Conservation (phyloP, 2,113 vertebrate genomes). For the Terrapene triunguis region DNA sequence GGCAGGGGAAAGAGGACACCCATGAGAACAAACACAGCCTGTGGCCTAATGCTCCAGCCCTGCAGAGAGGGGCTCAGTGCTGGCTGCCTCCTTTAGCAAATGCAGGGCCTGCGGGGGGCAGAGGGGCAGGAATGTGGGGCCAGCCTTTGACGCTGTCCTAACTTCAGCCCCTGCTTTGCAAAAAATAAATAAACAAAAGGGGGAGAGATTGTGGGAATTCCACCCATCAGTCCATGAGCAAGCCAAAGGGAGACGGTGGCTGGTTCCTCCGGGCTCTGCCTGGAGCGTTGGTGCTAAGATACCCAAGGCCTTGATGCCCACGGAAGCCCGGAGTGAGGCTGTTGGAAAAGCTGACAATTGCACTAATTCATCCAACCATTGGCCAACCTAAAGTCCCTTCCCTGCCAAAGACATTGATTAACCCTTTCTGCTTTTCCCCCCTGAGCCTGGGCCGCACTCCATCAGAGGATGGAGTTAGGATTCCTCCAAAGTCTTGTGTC, state of each 20-base stretch:
- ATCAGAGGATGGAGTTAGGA: conserved; percentile 19
- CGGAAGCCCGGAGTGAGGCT: neutral
- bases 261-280: neutral
- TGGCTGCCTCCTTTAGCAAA: neutral
- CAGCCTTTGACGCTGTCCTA: neutral
- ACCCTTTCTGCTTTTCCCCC: neutral
- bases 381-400: neutral
- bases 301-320: neutral
- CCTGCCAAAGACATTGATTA: neutral
- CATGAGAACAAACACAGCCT: neutral
- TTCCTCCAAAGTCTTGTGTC: neutral
- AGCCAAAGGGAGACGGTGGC: conserved; percentile 8
- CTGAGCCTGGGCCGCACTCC: neutral
- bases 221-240: conserved; percentile 14
- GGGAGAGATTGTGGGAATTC: neutral
- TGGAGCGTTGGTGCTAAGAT: neutral
- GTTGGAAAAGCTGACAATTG: neutral
- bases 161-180: neutral
- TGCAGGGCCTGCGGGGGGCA: neutral
- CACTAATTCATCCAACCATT: conserved; percentile 7
- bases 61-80: neutral
- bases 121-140: neutral
- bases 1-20: too few relatives aligned
- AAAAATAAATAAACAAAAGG: neutral
- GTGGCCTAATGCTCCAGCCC: neutral